Base-by-base conservation (phyloP, 23 tunicate species). In the Corella eumyota region DNA sequence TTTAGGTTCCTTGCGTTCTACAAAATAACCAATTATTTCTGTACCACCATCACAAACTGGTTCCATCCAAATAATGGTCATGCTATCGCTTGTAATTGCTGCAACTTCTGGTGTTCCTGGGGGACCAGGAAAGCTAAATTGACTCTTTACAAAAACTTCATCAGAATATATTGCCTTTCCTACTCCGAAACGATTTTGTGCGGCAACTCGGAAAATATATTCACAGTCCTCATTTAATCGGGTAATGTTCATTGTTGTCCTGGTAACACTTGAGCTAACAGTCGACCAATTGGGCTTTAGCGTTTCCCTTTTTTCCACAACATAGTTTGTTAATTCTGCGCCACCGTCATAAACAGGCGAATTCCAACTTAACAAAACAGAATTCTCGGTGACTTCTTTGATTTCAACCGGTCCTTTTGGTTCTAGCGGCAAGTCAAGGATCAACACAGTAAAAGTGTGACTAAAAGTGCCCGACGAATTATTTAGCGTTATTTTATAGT, bases 101-200 rank as follows among this genome's bases (percentile, higher is more conserved):
- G 55, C 47, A 4, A 92, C 62, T 45, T 83, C 72, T 33, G 88
- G 90, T 30, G 78, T 61, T 36, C 85, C 69, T 17, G 93, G 81
- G 33, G 81, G 61, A 21, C 71, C 72, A 37, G 72, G 79, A n/a
- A 63, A 53, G 6, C 52, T 36, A 59, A 49, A 78, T 72, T 76
- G 72, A 61, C 88, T 78, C 52, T 90, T 56, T 0, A 73, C 76
- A 1, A 83, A 29, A 28, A 79, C 65, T 47, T 71, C 72, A 32
- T 92, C 98, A 17, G 93, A 70, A 30, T 53, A 4, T 36, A 92
- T 58, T 21, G 92, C 66, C 35, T 71, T 83, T 57, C 98, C 72
- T 31, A 92, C 66, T 30, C 98, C 98, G 38, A 78, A 70, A 38
- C 98, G 68, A 67, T 92, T 92, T 65, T 92, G 98, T 17, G 98